A percentile compares a stretch with the other conserved stretches of the same genome.
Evolutionary conservation across 2,888 invertebrate species (phyloP).

Genomic region (Spisula subtruncata): DNA sequence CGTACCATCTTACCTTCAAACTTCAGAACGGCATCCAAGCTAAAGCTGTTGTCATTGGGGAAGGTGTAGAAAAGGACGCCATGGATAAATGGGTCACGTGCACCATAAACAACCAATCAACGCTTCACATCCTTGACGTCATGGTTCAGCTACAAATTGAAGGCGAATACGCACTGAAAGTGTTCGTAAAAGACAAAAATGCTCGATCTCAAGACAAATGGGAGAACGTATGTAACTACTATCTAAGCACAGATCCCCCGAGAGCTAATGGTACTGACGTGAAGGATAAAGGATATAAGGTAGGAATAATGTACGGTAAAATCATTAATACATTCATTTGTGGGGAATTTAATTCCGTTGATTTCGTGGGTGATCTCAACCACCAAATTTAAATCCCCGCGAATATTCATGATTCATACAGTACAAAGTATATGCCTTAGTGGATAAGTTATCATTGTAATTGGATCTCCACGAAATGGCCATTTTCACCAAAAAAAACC

Average conservation of each 20-base stretch:
- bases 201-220: slow-evolving; percentile 30
- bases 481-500: no score
- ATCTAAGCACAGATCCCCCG: slow-evolving; percentile 67
- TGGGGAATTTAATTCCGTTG: no score
- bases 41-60: slow-evolving; percentile 55
- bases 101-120: slow-evolving; percentile 67
- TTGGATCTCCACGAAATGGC: no score
- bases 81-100: slow-evolving; percentile 57
- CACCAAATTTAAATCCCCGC: no score
- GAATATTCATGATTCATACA: no score
- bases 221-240: slow-evolving; percentile 69
- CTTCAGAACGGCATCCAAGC: slow-evolving; percentile 46
- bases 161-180: slow-evolving; percentile 66
- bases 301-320: no score
- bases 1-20: slow-evolving; percentile 66
- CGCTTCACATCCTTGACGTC: slow-evolving; percentile 58
- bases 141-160: slow-evolving; percentile 57
- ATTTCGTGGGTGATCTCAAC: no score
- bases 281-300: slow-evolving; percentile 67
- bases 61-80: slow-evolving; percentile 45
- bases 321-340: no score
- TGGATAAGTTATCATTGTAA: no score
- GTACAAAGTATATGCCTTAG: no score
- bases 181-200: slow-evolving; percentile 50
- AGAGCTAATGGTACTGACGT: slow-evolving; percentile 55